Evolutionary conservation across 2,888 invertebrate species (phyloP).

Genomic region (Campoplex nolae): DNA sequence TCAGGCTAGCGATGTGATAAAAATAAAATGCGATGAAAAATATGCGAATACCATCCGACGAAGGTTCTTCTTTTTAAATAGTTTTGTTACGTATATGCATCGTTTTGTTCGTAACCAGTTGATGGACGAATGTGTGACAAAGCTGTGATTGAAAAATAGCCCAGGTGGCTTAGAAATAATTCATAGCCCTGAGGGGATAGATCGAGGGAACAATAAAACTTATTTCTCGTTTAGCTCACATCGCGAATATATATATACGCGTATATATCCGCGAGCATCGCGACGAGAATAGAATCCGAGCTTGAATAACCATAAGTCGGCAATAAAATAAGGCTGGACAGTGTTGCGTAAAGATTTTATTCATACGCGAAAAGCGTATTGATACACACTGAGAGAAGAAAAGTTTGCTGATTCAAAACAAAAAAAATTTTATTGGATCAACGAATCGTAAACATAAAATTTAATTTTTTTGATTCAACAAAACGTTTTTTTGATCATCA

Average conservation of each 20-base stretch:
- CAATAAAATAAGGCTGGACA: constrained; percentile 8
- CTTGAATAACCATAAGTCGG: background rate
- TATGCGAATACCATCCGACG: background rate
- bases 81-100: too few relatives aligned
- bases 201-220: background rate
- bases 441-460: too few relatives aligned
- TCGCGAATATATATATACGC: background rate
- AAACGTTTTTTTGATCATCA: too few relatives aligned
- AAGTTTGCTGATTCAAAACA: too few relatives aligned
- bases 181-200: background rate
- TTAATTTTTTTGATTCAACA: too few relatives aligned
- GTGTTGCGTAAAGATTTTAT: constrained; percentile 1
- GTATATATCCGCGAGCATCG: background rate
- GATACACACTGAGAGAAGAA: too few relatives aligned
- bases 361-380: background rate
- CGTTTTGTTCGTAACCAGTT: background rate
- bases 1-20: background rate
- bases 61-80: background rate
- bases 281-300: constrained; percentile 28
- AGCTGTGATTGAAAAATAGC: constrained; percentile 7
- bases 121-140: background rate
- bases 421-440: too few relatives aligned
- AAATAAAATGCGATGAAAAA: background rate
- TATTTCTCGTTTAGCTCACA: constrained; percentile 1
- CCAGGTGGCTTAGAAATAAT: constrained; percentile 5